Evolutionary conservation across 2,113 vertebrate species (phyloP), one percentile per base, ranked within the genome.

Genomic region (Haemorhous mexicanus): DNA sequence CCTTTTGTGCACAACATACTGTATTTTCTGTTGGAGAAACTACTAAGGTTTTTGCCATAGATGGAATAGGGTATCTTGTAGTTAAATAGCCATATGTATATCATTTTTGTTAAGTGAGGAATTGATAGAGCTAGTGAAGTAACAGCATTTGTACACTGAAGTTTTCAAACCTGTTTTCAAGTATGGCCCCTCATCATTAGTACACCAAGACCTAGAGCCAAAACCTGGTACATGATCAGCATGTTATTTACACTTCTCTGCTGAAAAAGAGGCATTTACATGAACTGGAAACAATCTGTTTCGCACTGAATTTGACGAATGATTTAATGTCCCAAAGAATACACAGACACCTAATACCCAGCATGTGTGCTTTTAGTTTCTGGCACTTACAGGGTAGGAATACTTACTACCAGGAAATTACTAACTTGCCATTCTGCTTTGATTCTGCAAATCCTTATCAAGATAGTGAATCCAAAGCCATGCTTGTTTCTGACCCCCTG

Each of bases 361-460:
- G 37, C 39, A 89, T 2, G 4, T 52, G 23, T 69, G 61, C 73
- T 81, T 47, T 78, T 72, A 84, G 35, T n/a, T 82, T 37, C 49
- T 91, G 74, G 28, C 53, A 94, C 33, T 74, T 78, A 84, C 17
- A 68, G 72, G 28, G 72, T 23, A 90, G 43, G 18, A 80, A 88
- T 43, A 88, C 30, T 61, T 56, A 81, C 53, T 56, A 66, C 35
- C 58, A 68, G 77, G 74, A 94, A 95, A 85, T 58, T 4, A 89
- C 74, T 43, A 52, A 78, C 46, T 74, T 89, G 80, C 69, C 73
- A 82, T 56, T 64, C 56, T 84, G 69, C 78, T 93, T 96, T 87
- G 67, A 87, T 79, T 93, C 78, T 85, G 63, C 53, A 95, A 96
- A 94, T 93, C 81, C 74, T 87, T 83, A 85, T 89, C 93, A 89